A percentile compares a stretch with the other conserved stretches of the same genome.
Conservation (phyloP, 2,888 invertebrate species). For the Mythimna vitellina region DNA sequence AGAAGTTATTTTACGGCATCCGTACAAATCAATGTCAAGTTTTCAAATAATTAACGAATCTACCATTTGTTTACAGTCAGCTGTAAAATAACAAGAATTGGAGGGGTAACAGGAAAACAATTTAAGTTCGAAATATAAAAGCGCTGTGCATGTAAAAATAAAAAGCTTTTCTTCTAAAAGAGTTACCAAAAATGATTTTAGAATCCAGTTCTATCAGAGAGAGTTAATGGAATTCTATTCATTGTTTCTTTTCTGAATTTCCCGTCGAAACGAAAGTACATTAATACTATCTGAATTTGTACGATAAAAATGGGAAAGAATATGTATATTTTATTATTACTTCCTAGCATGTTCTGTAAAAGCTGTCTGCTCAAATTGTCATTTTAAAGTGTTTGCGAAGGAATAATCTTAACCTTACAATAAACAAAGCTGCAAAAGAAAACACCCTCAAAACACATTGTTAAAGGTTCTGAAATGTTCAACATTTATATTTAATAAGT, state of each 20-base stretch:
- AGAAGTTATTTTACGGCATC: neutral
- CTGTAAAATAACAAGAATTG: neutral
- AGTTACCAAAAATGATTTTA: neutral
- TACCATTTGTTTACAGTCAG: neutral
- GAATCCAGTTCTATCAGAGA: neutral
- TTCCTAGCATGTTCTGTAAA: conserved; percentile 12
- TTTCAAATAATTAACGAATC: neutral
- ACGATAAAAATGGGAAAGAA: neutral
- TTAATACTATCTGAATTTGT: neutral
- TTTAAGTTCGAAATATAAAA: neutral
- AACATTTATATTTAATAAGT: conserved; percentile 20
- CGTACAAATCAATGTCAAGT: neutral
- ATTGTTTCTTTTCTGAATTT: neutral
- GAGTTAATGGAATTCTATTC: neutral
- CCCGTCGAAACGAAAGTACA: neutral
- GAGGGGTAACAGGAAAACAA: neutral
- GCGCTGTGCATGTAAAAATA: neutral
- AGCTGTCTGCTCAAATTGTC: conserved; percentile 38
- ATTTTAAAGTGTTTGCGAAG: conserved; percentile 54
- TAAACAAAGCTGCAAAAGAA: conserved; percentile 16
- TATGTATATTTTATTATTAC: conserved; percentile 5
- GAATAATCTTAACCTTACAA: conserved; percentile 15
- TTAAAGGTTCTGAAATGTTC: neutral
- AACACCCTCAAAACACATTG: conserved; percentile 3
- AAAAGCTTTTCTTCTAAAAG: neutral